Conservation (phyloP, 2,888 invertebrate genomes). For the Zele albiditarsus region DNA sequence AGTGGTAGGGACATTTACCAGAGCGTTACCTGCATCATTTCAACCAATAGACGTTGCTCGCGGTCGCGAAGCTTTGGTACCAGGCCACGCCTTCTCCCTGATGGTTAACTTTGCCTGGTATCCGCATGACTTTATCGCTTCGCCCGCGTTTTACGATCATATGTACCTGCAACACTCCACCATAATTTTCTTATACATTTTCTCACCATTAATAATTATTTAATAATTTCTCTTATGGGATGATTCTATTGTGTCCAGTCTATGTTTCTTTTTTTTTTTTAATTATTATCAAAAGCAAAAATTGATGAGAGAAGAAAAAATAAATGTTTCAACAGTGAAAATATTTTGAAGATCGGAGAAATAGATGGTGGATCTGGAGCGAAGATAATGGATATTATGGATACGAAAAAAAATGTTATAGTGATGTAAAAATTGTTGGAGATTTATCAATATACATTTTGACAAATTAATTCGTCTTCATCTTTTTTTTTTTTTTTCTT, state of each 20-base stretch:
- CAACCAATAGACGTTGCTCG: neutral
- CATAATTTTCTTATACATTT: constrained; percentile 1
- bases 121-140: constrained; percentile 15
- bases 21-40: constrained; percentile 14
- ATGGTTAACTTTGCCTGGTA: constrained; percentile 9
- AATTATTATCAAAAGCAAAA: too few relatives aligned
- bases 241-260: neutral
- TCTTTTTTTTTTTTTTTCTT: too few relatives aligned
- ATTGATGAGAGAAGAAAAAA: too few relatives aligned
- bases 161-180: constrained; percentile 1
- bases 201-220: neutral
- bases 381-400: too few relatives aligned
- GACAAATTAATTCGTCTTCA: too few relatives aligned
- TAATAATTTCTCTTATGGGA: neutral
- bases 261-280: neutral
- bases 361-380: too few relatives aligned
- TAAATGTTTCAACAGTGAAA: too few relatives aligned
- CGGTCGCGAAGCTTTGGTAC: neutral
- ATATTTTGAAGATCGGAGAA: too few relatives aligned
- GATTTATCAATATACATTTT: too few relatives aligned
- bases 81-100: constrained; percentile 22
- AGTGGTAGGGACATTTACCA: constrained; percentile 19
- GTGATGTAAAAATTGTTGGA: too few relatives aligned
- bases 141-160: constrained; percentile 11
- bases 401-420: too few relatives aligned